phyloP scores from a whole-genome alignment of 2,113 vertebrate genomes.

The Aegotheles bennettii region DNA sequence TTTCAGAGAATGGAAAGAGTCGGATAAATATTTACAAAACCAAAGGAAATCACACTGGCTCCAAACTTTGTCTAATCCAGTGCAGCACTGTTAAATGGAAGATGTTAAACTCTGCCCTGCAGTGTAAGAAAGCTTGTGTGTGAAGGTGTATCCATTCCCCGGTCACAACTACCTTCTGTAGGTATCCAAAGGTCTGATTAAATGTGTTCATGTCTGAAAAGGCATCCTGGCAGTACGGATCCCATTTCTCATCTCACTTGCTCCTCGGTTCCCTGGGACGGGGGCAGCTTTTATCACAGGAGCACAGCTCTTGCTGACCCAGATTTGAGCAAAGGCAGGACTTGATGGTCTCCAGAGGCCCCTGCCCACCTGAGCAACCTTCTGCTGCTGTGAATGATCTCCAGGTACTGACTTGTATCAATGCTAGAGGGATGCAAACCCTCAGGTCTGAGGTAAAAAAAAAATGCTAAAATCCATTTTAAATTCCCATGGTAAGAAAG shows the following conservation, averaged over 20 bases:
- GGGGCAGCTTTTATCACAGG: background rate
- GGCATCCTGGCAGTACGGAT: background rate
- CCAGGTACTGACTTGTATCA: background rate
- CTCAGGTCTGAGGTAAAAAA: background rate
- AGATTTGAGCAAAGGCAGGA: background rate
- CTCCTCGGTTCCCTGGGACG: background rate
- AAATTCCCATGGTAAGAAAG: background rate
- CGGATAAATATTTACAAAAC: background rate
- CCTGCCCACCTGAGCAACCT: background rate
- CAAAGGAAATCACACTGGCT: background rate
- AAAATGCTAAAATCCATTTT: background rate
- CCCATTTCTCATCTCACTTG: background rate
- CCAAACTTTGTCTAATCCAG: accelerated
- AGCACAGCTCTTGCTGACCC: background rate
- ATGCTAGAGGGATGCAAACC: background rate
- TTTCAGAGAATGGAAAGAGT: background rate
- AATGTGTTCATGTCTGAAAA: background rate
- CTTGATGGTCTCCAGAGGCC: background rate
- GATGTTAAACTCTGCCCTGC: background rate
- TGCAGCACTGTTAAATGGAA: background rate
- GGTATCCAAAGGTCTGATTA: background rate
- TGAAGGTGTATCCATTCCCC: background rate
- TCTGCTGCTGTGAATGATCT: background rate
- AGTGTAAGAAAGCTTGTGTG: background rate
- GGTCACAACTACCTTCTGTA: background rate